A percentile compares a stretch with the other conserved stretches of the same genome.
phyloP scores from a whole-genome alignment of 2,113 vertebrate genomes.

The Azemiops feae region DNA sequence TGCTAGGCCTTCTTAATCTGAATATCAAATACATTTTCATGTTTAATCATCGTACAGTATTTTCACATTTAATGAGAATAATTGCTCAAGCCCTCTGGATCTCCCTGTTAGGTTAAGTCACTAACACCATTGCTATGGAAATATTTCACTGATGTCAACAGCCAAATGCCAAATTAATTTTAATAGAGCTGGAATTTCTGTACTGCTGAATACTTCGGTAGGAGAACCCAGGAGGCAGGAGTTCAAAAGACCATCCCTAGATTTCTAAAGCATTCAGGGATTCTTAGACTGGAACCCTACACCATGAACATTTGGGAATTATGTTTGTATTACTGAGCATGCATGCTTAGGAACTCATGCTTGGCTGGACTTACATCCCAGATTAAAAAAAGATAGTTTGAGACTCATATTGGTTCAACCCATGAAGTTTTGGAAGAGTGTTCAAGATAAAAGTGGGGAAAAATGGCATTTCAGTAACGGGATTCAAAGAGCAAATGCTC shows the following conservation, averaged over 20 bases:
- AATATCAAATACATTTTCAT: neutral
- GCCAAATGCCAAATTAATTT: neutral
- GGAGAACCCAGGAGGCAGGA: neutral
- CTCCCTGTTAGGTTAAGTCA: no score
- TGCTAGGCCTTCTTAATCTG: neutral
- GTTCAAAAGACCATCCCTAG: neutral
- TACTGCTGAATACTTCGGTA: neutral
- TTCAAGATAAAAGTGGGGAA: neutral
- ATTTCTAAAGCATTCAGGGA: neutral
- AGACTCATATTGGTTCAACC: neutral
- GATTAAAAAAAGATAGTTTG: neutral
- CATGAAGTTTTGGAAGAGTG: neutral
- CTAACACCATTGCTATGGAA: neutral
- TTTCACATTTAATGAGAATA: neutral
- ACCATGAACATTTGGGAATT: neutral
- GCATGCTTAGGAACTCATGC: neutral
- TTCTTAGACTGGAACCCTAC: neutral
- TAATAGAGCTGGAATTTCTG: neutral
- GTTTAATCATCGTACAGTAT: neutral
- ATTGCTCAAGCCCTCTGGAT: neutral
- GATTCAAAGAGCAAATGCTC: neutral
- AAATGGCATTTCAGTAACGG: neutral
- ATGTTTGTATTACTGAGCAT: neutral
- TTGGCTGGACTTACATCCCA: neutral
- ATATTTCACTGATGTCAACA: neutral